Evolutionary conservation across 2,113 vertebrate species (phyloP).

Genomic region (Capricornis sumatraensis): DNA sequence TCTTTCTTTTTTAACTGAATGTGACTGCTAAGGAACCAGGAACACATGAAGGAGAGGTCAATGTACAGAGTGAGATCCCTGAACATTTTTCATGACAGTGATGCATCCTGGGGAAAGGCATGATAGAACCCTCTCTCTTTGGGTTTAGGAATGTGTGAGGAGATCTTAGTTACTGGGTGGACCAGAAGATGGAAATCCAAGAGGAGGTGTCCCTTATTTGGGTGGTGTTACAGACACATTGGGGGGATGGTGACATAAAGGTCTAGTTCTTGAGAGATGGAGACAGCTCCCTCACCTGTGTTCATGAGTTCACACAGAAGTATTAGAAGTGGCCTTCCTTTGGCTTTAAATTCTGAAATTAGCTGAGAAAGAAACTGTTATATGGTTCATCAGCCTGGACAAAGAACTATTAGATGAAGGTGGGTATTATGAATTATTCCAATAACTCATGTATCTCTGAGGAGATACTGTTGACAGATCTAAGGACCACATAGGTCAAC

Average conservation of each 20-base stretch:
- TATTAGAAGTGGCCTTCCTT: too few species aligned
- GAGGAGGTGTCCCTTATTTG: neutral
- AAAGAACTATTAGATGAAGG: neutral
- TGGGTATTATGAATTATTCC: too few species aligned
- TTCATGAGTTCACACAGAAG: neutral
- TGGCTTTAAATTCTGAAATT: neutral
- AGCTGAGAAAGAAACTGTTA: neutral
- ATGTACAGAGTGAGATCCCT: neutral
- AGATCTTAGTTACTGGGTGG: neutral
- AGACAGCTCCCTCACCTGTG: rapidly evolving
- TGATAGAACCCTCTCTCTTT: neutral
- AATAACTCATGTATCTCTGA: neutral
- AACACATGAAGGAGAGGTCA: rapidly evolving
- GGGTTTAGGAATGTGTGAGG: neutral
- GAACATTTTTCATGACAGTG: neutral
- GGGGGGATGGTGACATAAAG: rapidly evolving
- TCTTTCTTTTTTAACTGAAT: neutral
- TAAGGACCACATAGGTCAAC: rapidly evolving
- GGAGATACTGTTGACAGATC: neutral
- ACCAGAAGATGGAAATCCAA: neutral
- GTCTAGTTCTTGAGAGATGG: rapidly evolving
- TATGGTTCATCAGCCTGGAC: neutral
- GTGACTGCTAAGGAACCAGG: neutral
- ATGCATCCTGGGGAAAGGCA: neutral
- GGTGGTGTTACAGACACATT: rapidly evolving